Conservation (phyloP, 1,140 invertebrate genomes). For the Colletes latitarsis region DNA sequence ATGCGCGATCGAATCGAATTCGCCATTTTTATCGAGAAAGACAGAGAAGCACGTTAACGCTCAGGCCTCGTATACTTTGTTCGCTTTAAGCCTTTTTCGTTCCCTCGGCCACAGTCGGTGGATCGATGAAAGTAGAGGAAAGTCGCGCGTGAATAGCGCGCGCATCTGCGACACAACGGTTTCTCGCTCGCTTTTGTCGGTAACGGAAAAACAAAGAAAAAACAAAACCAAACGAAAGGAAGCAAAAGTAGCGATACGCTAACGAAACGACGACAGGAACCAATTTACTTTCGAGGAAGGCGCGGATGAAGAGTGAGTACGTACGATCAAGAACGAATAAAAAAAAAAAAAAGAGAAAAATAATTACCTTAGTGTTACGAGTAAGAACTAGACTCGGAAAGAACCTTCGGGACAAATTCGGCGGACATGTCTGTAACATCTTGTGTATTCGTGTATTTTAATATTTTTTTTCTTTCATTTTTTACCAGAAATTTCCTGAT, state of each 20-base stretch:
- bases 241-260: conserved; percentile 2
- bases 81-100: conserved; percentile 1
- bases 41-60: conserved; percentile 3
- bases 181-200: conserved; percentile 4
- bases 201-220: conserved; percentile 4
- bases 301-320: conserved; percentile 3
- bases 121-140: not conserved
- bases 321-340: not conserved
- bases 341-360: not conserved
- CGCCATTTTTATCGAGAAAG: conserved; percentile 55
- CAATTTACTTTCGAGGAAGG: not conserved
- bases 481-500: conserved; percentile 62
- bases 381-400: conserved; percentile 17
- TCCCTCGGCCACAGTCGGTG: not conserved
- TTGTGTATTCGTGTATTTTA: conserved; percentile 39
- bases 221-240: conserved; percentile 30
- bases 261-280: not conserved
- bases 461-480: conserved; percentile 40
- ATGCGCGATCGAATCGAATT: conserved; percentile 10
- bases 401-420: conserved; percentile 40
- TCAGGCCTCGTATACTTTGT: conserved; percentile 36
- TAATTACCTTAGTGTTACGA: not conserved
- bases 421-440: conserved; percentile 32
- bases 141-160: not conserved
- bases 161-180: conserved; percentile 29